Evolutionary conservation across 2,888 invertebrate genomes (phyloP).

Genomic region (Hipparchia sbordonii): DNA sequence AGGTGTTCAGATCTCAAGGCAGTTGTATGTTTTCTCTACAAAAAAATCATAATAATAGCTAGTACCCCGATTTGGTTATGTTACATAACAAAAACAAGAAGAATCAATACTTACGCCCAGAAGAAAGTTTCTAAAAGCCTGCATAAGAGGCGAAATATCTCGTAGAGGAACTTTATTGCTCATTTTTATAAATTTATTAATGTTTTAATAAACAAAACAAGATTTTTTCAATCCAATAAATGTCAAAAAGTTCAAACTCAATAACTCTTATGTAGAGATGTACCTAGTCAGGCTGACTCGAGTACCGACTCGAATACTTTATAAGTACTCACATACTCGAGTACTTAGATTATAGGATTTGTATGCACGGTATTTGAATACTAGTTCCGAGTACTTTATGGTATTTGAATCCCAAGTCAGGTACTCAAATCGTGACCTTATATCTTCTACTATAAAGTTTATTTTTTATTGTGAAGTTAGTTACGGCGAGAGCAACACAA

Average conservation of each 20-base stretch:
- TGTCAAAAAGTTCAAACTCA: neutral
- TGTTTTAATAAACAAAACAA: neutral
- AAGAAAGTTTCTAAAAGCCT: constrained; percentile 84
- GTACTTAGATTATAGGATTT: no score
- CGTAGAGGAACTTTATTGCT: constrained; percentile 79
- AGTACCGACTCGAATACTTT: no score
- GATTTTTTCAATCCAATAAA: neutral
- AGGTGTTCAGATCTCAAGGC: constrained; percentile 87
- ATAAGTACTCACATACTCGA: no score
- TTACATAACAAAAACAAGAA: constrained; percentile 48
- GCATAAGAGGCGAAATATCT: constrained; percentile 85
- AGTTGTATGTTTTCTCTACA: constrained; percentile 83
- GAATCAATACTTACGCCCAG: constrained; percentile 82
- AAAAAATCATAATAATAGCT: constrained; percentile 39
- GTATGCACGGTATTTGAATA: no score
- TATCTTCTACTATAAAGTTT: no score
- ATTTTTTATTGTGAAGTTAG: no score
- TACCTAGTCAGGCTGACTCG: no score
- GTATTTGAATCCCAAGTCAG: no score
- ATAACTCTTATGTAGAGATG: no score
- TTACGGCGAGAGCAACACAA: no score
- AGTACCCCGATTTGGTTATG: constrained; percentile 39
- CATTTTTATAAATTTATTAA: constrained; percentile 71
- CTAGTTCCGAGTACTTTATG: no score
- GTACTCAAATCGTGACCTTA: no score